Base-by-base conservation (phyloP, 1,140 invertebrate species). In the Zaprionus capensis region DNA sequence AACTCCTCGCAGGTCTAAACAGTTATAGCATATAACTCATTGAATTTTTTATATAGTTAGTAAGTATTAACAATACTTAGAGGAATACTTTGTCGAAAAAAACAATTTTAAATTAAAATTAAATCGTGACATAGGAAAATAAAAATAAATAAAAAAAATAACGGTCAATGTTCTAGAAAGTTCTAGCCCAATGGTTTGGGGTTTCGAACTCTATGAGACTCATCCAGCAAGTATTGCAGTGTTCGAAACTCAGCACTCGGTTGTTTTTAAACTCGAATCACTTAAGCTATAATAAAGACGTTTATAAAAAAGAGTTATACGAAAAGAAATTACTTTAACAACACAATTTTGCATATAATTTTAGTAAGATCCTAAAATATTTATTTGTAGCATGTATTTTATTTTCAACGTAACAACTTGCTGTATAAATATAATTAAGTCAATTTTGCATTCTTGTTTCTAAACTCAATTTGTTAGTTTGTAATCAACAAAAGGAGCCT, bases 191-290 rank as follows among this genome's bases (percentile, higher is more conserved):
- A 38, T 36, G 38, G 46, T 41, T 64, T 71, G 44, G 68, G 36
- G 41, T 44, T 80, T 69, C 53, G 79, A 78, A 84, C 71, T 69
- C 81, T 81, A 67, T 72, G 80, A 75, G 75, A 81, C 63, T 84
- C 81, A 78, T 82, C 80, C 80, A 70, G 76, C 67, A 79, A 73
- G 76, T 73, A 71, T 67, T 68, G 71, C 62, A 83, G 76, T 64
- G 68, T 86, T 87, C 71, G 71, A 90, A 75, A 76, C 66, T 88
- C 85, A 90, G 86, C 85, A 90, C 77, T 90, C 85, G 76, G 85
- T 90, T 73, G 85, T 90, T 64, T 91, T 90, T 82, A 90, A 90
- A 90, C 86, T 90, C 79, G 85, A 90, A 90, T 90, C 85, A 91
- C 85, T 90, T 90, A 90, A 57, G 85, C 85, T 90, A 90, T 90